Percentiles rank a stretch among this genome's conserved stretches.
Evolutionary conservation across 2,113 vertebrate genomes (phyloP).

Genomic region (Phyllostomus discolor): DNA sequence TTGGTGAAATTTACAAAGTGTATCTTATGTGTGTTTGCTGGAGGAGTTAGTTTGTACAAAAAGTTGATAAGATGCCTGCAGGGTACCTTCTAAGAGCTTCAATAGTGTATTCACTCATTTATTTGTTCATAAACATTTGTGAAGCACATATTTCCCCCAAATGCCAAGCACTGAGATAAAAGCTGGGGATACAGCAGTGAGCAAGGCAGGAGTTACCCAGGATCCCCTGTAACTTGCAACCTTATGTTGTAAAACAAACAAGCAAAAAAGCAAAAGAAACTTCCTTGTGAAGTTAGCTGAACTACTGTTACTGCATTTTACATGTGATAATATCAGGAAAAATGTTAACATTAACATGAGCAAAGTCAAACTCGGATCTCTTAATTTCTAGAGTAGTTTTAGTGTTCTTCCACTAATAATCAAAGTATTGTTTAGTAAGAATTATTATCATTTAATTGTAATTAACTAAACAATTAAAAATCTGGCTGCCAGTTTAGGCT

Average conservation of each 20-base stretch:
- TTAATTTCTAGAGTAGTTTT: background rate
- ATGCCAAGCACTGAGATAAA: background rate
- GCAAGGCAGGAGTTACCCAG: background rate
- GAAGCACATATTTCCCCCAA: background rate
- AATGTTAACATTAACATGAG: background rate
- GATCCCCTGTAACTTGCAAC: background rate
- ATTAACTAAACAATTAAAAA: background rate
- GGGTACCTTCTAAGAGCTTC: background rate
- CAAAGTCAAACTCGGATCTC: background rate
- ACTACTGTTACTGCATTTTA: background rate
- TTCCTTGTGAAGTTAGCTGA: background rate
- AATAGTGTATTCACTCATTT: background rate
- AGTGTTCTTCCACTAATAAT: background rate
- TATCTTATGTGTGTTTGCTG: background rate
- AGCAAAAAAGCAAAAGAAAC: background rate
- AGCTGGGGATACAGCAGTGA: background rate
- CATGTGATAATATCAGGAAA: background rate
- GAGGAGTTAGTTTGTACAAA: background rate
- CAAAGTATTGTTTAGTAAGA: background rate
- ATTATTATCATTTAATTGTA: background rate
- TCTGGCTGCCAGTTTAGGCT: background rate
- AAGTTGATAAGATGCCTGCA: background rate
- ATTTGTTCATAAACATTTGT: background rate
- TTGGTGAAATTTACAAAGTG: background rate
- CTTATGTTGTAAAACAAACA: background rate